These are phyloP conservation scores for Tricholauxania praeusta DNA, from an alignment of 2,888 invertebrate species.

Conservation along the genomic window DNA sequence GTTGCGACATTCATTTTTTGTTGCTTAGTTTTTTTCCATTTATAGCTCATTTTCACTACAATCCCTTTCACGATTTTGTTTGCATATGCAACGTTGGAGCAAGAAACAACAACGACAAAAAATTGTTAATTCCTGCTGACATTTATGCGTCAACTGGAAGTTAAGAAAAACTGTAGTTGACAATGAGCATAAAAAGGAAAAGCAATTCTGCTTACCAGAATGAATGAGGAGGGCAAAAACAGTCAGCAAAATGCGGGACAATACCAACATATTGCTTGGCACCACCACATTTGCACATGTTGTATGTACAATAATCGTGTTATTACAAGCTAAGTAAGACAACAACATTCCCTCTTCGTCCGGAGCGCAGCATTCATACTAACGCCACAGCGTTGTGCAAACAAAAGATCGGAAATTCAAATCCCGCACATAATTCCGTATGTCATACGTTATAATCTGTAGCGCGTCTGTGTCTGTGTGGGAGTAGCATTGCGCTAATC, in stretches of 20 bases:
- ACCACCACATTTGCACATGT: conserved; percentile 2
- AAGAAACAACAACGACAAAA: conserved; percentile 9
- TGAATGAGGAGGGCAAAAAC: too few species aligned
- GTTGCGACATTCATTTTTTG: conserved; percentile 4
- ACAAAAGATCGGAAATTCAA: conserved; percentile 35
- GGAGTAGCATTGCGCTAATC: too few species aligned
- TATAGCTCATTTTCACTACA: background rate
- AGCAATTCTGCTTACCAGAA: too few species aligned
- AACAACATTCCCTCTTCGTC: too few species aligned
- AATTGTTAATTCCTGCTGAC: conserved; percentile 30
- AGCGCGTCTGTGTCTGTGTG: background rate
- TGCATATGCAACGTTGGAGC: background rate
- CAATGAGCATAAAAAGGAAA: too few species aligned
- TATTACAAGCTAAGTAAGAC: background rate
- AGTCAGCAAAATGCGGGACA: too few species aligned
- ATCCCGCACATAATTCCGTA: conserved; percentile 42
- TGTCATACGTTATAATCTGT: conserved; percentile 55
- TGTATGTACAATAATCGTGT: conserved; percentile 23
- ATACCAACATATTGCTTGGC: too few species aligned
- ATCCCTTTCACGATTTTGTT: background rate
- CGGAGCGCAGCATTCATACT: background rate
- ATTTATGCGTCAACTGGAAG: conserved; percentile 22
- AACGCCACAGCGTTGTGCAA: background rate
- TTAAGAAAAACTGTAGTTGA: background rate
- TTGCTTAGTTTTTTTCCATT: background rate